Evolutionary conservation across 2,113 vertebrate species (phyloP).

Genomic region (Otis tarda): DNA sequence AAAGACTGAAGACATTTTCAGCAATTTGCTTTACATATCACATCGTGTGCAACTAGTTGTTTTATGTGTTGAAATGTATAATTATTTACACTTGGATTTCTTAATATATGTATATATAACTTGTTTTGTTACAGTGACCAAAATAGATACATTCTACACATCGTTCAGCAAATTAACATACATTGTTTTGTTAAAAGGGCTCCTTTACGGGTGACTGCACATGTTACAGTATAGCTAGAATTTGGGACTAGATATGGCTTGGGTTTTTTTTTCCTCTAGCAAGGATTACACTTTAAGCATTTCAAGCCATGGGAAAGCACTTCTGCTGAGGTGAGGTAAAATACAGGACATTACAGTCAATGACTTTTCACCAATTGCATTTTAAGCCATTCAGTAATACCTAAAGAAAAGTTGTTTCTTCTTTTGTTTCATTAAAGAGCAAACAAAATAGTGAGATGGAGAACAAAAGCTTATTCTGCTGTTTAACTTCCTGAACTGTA

Average conservation of each 20-base stretch:
- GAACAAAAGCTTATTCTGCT: not conserved
- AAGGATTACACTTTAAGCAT: not conserved
- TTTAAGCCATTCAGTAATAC: not conserved
- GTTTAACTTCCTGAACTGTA: not conserved
- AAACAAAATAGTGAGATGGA: not conserved
- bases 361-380: constrained; percentile 6
- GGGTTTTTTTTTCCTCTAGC: not conserved
- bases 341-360: not conserved
- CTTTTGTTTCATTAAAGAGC: not conserved
- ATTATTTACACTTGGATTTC: constrained; percentile 41
- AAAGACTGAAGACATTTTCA: constrained; percentile 69
- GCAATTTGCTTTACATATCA: constrained; percentile 40
- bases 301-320: not conserved
- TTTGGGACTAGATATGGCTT: constrained; percentile 44
- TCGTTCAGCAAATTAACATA: not conserved
- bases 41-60: constrained; percentile 1
- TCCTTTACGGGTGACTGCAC: constrained; percentile 51
- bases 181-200: constrained; percentile 67
- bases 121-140: constrained; percentile 18
- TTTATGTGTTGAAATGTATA: constrained; percentile 13
- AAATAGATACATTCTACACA: constrained; percentile 1
- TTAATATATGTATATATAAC: not conserved
- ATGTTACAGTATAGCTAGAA: not conserved
- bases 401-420: not conserved
- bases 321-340: not conserved